Conservation (phyloP, 2,797 vertebrate species). For the Hoplostethus atlanticus region DNA sequence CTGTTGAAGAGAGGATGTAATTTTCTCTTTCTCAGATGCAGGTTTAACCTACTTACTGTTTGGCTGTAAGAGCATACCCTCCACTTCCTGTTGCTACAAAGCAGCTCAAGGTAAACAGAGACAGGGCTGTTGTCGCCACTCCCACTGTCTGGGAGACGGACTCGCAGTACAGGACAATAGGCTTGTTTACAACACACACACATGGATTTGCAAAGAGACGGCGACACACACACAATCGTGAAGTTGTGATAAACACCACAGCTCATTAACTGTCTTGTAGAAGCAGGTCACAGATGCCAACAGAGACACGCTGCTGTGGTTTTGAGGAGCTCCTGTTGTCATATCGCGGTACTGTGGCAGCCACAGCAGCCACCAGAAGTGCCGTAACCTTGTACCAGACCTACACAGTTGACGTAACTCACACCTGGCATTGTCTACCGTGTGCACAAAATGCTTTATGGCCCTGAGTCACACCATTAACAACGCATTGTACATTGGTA, state of each 20-base stretch:
- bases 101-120: conserved; percentile 7
- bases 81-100: conserved; percentile 3
- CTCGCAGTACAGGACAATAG: neutral
- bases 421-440: too few relatives aligned
- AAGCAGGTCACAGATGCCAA: neutral
- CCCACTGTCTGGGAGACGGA: neutral
- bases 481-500: too few relatives aligned
- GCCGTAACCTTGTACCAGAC: too few relatives aligned
- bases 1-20: neutral
- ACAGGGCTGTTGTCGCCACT: conserved; percentile 1
- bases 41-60: conserved; percentile 1
- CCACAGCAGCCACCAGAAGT: too few relatives aligned
- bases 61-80: neutral
- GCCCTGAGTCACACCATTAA: too few relatives aligned
- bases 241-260: conserved; percentile 10
- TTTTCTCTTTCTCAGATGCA: conserved; percentile 1
- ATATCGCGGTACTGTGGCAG: neutral
- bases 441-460: too few relatives aligned
- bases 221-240: neutral
- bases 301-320: neutral
- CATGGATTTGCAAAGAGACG: neutral
- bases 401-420: too few relatives aligned
- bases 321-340: neutral
- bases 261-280: neutral
- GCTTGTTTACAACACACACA: conserved; percentile 22